Evolutionary conservation across 2,113 vertebrate genomes (phyloP).

Genomic region (Gymnogyps californianus): DNA sequence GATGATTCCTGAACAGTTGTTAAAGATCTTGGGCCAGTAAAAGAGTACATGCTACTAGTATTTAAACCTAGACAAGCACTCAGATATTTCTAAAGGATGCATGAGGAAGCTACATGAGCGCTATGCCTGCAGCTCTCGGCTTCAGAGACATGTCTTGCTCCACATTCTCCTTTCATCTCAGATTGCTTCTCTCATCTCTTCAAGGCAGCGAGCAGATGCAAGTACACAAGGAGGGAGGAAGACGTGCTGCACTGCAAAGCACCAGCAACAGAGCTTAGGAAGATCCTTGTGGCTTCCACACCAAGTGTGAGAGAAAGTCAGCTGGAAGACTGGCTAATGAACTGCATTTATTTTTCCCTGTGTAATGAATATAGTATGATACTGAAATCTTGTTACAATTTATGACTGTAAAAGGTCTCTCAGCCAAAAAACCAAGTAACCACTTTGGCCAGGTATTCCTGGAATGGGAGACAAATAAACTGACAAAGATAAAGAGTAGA

Average conservation of each 20-base stretch:
- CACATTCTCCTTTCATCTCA: not conserved
- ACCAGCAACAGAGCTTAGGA: not conserved
- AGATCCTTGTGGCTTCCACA: not conserved
- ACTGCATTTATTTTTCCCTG: not conserved
- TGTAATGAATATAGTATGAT: not conserved
- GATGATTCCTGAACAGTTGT: not conserved
- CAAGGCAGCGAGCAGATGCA: fast-evolving
- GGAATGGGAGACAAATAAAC: not conserved
- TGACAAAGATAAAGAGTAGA: not conserved
- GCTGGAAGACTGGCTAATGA: not conserved
- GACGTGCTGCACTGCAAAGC: fast-evolving
- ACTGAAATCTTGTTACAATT: not conserved
- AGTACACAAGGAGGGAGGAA: not conserved
- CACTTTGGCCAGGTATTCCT: not conserved
- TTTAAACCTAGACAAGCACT: not conserved
- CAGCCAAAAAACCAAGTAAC: not conserved
- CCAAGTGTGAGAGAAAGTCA: not conserved
- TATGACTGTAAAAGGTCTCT: not conserved
- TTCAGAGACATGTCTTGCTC: not conserved
- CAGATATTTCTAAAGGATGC: fast-evolving
- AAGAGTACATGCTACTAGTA: not conserved
- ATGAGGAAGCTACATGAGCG: fast-evolving
- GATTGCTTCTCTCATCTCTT: not conserved
- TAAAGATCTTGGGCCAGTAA: not conserved
- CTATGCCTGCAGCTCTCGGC: not conserved